phyloP scores from a whole-genome alignment of 2,888 invertebrate species.

The Cephus pygmeus region DNA sequence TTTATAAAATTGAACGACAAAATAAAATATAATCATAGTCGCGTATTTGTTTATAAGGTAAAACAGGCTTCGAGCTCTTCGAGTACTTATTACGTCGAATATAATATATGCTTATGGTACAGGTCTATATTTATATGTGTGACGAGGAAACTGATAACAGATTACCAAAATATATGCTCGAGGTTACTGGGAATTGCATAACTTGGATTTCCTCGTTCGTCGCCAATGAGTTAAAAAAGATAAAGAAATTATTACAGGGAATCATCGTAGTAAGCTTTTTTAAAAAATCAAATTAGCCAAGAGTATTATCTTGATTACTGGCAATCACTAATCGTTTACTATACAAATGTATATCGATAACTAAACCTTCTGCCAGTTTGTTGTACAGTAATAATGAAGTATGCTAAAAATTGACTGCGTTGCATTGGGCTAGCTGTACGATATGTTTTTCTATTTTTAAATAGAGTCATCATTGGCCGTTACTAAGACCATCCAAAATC shows the following conservation, averaged over 20 bases:
- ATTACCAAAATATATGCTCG: not conserved
- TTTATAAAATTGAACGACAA: not conserved
- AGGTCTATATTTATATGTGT: not conserved
- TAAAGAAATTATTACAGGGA: not conserved
- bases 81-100: not conserved
- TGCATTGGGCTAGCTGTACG: slow-evolving; percentile 31
- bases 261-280: not conserved
- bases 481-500: slow-evolving; percentile 84
- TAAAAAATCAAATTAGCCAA: not conserved
- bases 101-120: not conserved
- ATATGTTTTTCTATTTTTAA: slow-evolving; percentile 41
- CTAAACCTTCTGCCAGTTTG: not conserved
- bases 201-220: not conserved
- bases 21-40: not conserved
- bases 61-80: not conserved
- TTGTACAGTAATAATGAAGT: not conserved
- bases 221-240: not conserved
- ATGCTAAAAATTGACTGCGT: slow-evolving; percentile 38
- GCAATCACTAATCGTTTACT: not conserved
- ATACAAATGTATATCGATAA: not conserved
- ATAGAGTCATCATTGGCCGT: slow-evolving; percentile 9
- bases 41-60: not conserved
- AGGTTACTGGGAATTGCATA: not conserved
- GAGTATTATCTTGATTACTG: not conserved
- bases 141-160: not conserved